Base-by-base conservation (phyloP, 2,113 vertebrate species). In the Pseudolaguvia tuberculata region DNA sequence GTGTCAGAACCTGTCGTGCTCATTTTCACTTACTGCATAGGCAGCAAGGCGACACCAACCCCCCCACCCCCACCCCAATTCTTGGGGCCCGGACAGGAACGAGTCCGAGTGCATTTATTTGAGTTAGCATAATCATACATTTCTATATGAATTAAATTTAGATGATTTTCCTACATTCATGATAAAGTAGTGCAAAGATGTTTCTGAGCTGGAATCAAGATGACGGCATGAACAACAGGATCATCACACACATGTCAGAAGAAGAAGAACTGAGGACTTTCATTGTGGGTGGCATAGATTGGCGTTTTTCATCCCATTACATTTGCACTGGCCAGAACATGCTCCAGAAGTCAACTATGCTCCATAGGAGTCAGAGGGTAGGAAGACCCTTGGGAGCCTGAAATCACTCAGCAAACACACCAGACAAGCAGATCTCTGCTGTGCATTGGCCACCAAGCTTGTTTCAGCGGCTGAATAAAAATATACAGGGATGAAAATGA, bases 251-350 rank as follows among this genome's bases (percentile, higher is more conserved):
- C 69, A 80, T 29, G 68, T 71, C 84, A 80, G 52, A 55, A 67
- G 59, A 73, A 77, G 79, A 76, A 76, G 80, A 85, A 84, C 79
- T 81, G 51, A 58, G 14, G 21, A 4, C 45, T 52, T 20, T 48
- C 47, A 29, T 11, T 68, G 75, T 77, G 75, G 75, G 75, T 77
- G 75, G 57, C 23, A 63, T 13, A 35, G 50, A 47, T 45, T 18
- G 25, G 27, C 21, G 18, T 58, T 59, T 77, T 77, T 77, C 57
- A 70, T 70, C 48, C 66, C 14, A 20, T 76, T 48, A 25, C 27
- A 75, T 35, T 63, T 67, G 80, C 73, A 59, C 73, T 53, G 14
- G 58, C 61, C 82, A 7, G 59, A 76, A 61, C 71, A 82, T 84
- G 77, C 76, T 72, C 79, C 55, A 77, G 57, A 82, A 80, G 63